phyloP scores from a whole-genome alignment of 2,888 invertebrate genomes.

The Tinea pellionella region DNA sequence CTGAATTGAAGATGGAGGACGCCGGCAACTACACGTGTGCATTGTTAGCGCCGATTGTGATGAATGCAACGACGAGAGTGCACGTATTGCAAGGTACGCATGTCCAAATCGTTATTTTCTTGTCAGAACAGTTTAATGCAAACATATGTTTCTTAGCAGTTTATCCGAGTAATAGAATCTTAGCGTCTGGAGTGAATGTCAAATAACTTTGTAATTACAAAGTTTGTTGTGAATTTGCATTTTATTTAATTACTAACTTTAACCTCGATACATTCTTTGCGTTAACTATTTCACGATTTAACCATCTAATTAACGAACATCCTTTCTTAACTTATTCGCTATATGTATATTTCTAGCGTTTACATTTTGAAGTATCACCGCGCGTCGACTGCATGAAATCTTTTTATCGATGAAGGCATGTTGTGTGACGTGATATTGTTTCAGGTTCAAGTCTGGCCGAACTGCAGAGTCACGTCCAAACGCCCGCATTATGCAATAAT shows the following conservation, averaged over 20 bases:
- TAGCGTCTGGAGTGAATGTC: neutral
- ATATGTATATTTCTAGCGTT: too few species aligned
- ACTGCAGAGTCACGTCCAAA: slow-evolving; percentile 57
- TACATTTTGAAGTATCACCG: too few species aligned
- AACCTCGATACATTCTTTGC: neutral
- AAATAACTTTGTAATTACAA: neutral
- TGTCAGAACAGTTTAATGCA: too few species aligned
- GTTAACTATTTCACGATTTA: neutral
- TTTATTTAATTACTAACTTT: slow-evolving; percentile 2
- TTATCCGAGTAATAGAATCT: too few species aligned
- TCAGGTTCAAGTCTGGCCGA: slow-evolving; percentile 59
- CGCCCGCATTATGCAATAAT: slow-evolving; percentile 45
- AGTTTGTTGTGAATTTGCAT: neutral
- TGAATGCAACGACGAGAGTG: slow-evolving; percentile 68
- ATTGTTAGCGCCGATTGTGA: slow-evolving; percentile 66
- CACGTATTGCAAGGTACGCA: slow-evolving; percentile 73
- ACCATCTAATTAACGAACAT: too few species aligned
- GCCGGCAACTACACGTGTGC: slow-evolving; percentile 78
- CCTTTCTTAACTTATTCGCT: too few species aligned
- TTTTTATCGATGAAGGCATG: too few species aligned
- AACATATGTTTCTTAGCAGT: too few species aligned
- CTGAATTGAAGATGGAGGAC: slow-evolving; percentile 71
- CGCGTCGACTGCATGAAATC: too few species aligned
- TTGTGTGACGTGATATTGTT: slow-evolving; percentile 8
- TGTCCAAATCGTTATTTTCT: slow-evolving; percentile 20